A percentile compares a stretch with the other conserved stretches of the same genome.
phyloP scores from a whole-genome alignment of 2,888 invertebrate genomes.

The Thelaira solivaga region DNA sequence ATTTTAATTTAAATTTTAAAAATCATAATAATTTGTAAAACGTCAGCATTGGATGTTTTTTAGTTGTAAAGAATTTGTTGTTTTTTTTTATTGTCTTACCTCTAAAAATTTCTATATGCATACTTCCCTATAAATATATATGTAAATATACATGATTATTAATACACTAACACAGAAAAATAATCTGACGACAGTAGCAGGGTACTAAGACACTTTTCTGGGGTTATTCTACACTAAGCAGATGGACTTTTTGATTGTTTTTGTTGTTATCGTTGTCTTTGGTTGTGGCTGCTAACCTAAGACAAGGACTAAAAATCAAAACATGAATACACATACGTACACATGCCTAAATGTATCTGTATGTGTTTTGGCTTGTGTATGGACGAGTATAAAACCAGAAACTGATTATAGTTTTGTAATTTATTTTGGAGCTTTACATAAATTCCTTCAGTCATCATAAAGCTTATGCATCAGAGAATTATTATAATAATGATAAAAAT shows the following conservation, averaged over 20 bases:
- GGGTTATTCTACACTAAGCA: conserved; percentile 39
- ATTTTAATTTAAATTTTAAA: too few species aligned
- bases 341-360: neutral
- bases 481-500: conserved; percentile 36
- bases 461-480: conserved; percentile 42
- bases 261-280: neutral
- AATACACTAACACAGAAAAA: conserved; percentile 20
- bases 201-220: conserved; percentile 38
- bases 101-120: neutral
- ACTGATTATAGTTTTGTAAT: conserved; percentile 73
- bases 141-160: conserved; percentile 14
- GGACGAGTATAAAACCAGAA: conserved; percentile 36
- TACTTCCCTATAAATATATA: neutral
- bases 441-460: conserved; percentile 67
- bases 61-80: too few species aligned
- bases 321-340: conserved; percentile 7
- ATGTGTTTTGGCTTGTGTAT: neutral
- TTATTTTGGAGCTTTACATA: conserved; percentile 72
- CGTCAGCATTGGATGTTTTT: too few species aligned
- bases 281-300: neutral
- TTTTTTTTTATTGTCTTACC: too few species aligned
- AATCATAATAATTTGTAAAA: too few species aligned
- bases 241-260: conserved; percentile 10
- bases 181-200: conserved; percentile 55
- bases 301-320: conserved; percentile 15